Base-by-base conservation (phyloP, 1,140 invertebrate genomes). In the Hirudo medicinalis region DNA sequence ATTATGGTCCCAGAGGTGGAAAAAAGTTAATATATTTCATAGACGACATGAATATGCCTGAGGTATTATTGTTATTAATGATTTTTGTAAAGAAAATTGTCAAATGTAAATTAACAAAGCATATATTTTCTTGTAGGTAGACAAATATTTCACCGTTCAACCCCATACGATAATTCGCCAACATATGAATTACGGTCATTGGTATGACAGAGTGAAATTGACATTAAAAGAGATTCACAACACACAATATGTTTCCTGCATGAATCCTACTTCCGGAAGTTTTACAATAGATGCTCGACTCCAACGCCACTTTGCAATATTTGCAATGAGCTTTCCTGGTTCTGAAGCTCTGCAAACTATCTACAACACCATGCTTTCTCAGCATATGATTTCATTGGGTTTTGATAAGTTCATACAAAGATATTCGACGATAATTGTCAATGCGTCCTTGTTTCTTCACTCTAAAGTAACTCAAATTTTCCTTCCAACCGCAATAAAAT, bases 1-100 rank as follows among this genome's bases (percentile, higher is more conserved):
- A 94, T 83, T 97, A 90, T 77, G 94, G 92, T 8, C 94, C 94
- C 27, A 92, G 92, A 4, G 92, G 94, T 54, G 94, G 88, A 76
- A 94, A 95, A 81, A 90, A 88, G 0, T 82, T 97, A 20, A 88
- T 97, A 72, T 97, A 96, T 79, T 97, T 97, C 80, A 89, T 97
- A 72, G 94, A 97, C 79, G 94, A 97, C 78, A 90, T 97, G 88
- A 97, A 97, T 79, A 97, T 97, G 93, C 93, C 94, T 20, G 91
- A 95, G 85, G 92, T 92, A 49, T 13, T 15, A 49, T 49, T 49
- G 15, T 49, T 49, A 15, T 49, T 49, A 15, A n/a, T n/a, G n/a
- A n/a, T n/a, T n/a, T n/a, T n/a, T n/a, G n/a, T n/a, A n/a, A n/a
- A n/a, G n/a, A 49, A 49, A 11, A 49, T 49, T 49, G 43, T 2